Percentiles rank a stretch among this genome's conserved stretches.
Conservation (phyloP, 1,140 invertebrate species). For the Delia radicum region DNA sequence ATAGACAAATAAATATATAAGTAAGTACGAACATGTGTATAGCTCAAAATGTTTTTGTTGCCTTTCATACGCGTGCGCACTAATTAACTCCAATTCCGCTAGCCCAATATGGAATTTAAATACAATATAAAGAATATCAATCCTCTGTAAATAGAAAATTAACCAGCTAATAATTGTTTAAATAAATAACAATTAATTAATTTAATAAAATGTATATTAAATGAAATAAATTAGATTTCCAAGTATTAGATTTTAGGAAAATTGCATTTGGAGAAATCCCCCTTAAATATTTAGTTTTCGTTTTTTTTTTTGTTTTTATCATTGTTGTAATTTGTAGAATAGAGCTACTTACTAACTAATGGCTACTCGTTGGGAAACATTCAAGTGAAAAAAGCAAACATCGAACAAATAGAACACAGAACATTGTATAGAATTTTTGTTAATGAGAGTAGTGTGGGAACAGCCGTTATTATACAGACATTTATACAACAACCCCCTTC, state of each 20-base stretch:
- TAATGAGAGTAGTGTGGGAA: not conserved
- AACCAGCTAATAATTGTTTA: not conserved
- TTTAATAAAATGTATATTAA: too few relatives aligned
- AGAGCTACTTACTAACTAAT: too few relatives aligned
- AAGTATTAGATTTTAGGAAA: too few relatives aligned
- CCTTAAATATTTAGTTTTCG: too few relatives aligned
- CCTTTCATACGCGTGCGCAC: constrained; percentile 8
- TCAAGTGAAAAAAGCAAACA: not conserved
- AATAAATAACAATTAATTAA: not conserved
- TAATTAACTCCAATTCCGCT: constrained; percentile 2
- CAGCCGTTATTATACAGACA: not conserved
- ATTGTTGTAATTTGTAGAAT: too few relatives aligned
- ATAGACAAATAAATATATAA: not conserved
- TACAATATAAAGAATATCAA: not conserved
- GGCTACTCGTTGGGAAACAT: not conserved
- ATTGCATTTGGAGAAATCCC: too few relatives aligned
- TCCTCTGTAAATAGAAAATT: not conserved
- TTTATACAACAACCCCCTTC: not conserved
- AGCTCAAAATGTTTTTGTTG: not conserved
- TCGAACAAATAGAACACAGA: not conserved
- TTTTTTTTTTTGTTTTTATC: too few relatives aligned
- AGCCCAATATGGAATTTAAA: not conserved
- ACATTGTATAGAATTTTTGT: not conserved
- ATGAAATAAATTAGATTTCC: too few relatives aligned
- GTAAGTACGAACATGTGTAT: not conserved